Conservation (phyloP, 2,113 vertebrate species). For the Tachuris rubrigastra region DNA sequence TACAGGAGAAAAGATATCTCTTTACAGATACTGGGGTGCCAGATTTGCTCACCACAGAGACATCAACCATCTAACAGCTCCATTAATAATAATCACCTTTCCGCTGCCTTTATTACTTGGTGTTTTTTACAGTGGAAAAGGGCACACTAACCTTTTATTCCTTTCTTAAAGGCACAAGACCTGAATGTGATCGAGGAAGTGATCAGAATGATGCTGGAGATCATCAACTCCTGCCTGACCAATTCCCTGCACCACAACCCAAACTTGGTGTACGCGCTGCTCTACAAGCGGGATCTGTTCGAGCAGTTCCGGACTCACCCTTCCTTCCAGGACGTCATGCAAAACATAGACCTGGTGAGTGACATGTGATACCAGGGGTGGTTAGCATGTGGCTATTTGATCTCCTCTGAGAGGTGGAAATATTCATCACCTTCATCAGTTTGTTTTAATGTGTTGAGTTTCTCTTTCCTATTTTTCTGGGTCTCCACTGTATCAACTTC, state of each 20-base stretch:
- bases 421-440: neutral
- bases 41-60: neutral
- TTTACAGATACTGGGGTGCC: neutral
- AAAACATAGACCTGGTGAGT: conserved; percentile 95
- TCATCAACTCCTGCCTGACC: conserved; percentile 96
- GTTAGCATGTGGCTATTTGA: accelerated
- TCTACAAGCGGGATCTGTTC: conserved; percentile 97
- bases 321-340: conserved; percentile 98
- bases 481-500: neutral
- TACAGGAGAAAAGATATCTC: neutral
- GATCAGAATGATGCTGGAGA: conserved; percentile 98
- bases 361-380: neutral
- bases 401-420: neutral
- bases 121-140: neutral
- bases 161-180: conserved; percentile 87
- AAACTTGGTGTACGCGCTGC: conserved; percentile 93
- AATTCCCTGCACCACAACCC: conserved; percentile 97
- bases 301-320: conserved; percentile 95
- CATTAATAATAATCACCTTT: neutral
- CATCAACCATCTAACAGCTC: neutral
- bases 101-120: neutral
- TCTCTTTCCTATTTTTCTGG: neutral
- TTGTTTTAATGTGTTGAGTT: neutral
- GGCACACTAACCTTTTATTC: neutral
- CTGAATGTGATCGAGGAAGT: conserved; percentile 97